Conservation (phyloP, 2,113 vertebrate genomes). For the Galemys pyrenaicus region DNA sequence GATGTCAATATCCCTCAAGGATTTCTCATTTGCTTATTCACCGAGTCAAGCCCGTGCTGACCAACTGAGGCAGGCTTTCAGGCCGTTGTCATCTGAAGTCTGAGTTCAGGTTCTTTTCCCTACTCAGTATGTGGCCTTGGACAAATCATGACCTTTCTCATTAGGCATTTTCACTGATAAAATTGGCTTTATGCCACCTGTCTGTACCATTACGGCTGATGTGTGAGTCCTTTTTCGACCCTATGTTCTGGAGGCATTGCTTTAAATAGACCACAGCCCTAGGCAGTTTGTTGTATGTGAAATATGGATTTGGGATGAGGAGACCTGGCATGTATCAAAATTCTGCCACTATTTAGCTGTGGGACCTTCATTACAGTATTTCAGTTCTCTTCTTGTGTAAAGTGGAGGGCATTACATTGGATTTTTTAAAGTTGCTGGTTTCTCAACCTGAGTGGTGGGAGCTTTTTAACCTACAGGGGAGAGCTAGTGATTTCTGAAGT, state of each 20-base stretch:
- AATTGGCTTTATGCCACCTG: background rate
- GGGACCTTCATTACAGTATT: background rate
- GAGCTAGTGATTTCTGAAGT: background rate
- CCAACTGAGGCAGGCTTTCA: background rate
- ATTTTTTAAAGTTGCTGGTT: background rate
- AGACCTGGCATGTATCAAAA: slow-evolving; percentile 13
- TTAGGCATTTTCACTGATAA: slow-evolving; percentile 11
- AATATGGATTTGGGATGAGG: slow-evolving; percentile 34
- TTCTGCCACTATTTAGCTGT: slow-evolving; percentile 1
- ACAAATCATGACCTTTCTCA: background rate
- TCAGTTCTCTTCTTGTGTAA: background rate
- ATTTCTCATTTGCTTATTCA: background rate
- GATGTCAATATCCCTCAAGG: background rate
- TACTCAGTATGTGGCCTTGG: background rate
- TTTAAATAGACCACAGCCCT: slow-evolving; percentile 20
- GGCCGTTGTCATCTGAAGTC: background rate
- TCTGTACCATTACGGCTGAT: background rate
- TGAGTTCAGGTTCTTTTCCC: background rate
- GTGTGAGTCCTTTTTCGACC: background rate
- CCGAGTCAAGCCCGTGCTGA: background rate
- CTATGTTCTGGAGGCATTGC: background rate
- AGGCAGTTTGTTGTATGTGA: slow-evolving; percentile 23
- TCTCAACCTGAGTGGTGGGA: background rate
- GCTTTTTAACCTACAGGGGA: background rate
- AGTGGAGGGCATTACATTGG: background rate